phyloP scores from a whole-genome alignment of 37 sponge, comb jelly and placozoan species.

The Sycon ciliatum region DNA sequence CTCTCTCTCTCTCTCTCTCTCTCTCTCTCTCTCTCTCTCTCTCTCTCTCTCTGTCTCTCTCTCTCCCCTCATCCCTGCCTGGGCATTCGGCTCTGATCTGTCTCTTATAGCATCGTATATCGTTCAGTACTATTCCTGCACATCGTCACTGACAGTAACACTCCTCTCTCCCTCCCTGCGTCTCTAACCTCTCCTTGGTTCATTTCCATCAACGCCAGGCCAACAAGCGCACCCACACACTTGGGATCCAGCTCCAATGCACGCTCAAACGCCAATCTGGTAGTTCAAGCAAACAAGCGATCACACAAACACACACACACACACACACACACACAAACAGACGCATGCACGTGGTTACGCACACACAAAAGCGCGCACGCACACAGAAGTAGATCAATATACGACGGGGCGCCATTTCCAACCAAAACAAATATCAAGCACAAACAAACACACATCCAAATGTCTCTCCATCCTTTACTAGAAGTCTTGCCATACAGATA shows the following conservation, averaged over 20 bases:
- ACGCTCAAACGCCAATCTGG: constrained; percentile 71
- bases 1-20: too few species aligned
- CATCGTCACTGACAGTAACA: background rate
- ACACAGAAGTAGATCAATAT: background rate
- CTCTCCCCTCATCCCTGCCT: too few species aligned
- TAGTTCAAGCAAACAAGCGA: background rate
- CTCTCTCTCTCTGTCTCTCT: too few species aligned
- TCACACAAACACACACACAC: background rate
- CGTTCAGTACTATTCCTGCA: too few species aligned
- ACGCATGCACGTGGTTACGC: background rate
- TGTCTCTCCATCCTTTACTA: too few species aligned
- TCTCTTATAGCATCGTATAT: too few species aligned
- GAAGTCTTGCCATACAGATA: too few species aligned
- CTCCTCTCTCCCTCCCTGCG: background rate
- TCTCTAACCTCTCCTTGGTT: constrained; percentile 53
- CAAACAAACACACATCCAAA: too few species aligned
- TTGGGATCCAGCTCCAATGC: constrained; percentile 68
- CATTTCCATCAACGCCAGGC: constrained; percentile 76
- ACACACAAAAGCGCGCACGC: constrained; percentile 1
- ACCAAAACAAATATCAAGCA: too few species aligned
- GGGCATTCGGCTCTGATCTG: too few species aligned
- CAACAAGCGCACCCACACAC: constrained; percentile 82
- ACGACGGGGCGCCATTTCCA: too few species aligned
- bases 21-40: too few species aligned
- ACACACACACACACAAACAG: constrained; percentile 15